Evolutionary conservation across 1,140 invertebrate genomes (phyloP).

Genomic region (Nixonia krombeini): DNA sequence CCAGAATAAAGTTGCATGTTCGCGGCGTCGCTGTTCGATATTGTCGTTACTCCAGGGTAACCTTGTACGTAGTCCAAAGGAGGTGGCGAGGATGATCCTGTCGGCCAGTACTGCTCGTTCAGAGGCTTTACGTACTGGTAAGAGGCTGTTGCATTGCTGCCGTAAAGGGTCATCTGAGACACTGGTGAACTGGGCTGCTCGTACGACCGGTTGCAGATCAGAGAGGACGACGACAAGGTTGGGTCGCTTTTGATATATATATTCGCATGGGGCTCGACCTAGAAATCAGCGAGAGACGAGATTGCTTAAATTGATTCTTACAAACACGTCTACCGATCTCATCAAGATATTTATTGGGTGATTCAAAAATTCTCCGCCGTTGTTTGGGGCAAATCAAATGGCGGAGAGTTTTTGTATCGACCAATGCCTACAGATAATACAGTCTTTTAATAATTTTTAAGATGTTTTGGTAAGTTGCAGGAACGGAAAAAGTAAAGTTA

Average conservation of each 20-base stretch:
- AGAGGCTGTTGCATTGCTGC: constrained; percentile 59
- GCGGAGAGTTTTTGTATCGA: too few species aligned
- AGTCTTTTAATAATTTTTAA: too few species aligned
- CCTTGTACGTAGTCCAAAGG: constrained; percentile 57
- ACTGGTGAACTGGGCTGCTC: constrained; percentile 72
- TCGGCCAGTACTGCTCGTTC: constrained; percentile 55
- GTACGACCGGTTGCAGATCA: constrained; percentile 65
- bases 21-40: constrained; percentile 52
- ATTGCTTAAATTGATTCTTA: too few species aligned
- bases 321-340: too few species aligned
- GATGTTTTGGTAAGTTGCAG: too few species aligned
- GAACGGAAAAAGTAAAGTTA: too few species aligned
- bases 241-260: constrained; percentile 73
- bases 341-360: too few species aligned
- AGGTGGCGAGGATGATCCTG: constrained; percentile 51
- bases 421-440: too few species aligned
- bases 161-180: constrained; percentile 74
- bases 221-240: constrained; percentile 73
- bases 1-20: constrained; percentile 58
- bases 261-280: constrained; percentile 62
- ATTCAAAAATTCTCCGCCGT: too few species aligned
- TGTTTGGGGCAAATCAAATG: too few species aligned
- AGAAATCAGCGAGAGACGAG: too few species aligned
- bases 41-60: constrained; percentile 50
- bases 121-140: constrained; percentile 67